Evolutionary conservation across 2,113 vertebrate species (phyloP).

Genomic region (Proterorhinus semilunaris): DNA sequence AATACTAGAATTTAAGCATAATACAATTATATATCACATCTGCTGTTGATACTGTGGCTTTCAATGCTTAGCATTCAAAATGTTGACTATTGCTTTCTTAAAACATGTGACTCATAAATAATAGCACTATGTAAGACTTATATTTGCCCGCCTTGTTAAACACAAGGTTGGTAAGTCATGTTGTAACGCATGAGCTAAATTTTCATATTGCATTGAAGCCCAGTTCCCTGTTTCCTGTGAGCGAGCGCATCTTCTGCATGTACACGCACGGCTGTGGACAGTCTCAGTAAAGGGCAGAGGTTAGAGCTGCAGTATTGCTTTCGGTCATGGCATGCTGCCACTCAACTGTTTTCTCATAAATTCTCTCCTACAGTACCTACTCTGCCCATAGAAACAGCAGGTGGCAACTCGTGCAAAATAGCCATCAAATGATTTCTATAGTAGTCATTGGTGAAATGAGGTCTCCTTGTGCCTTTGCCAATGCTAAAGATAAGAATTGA

Average conservation of each 20-base stretch:
- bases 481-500: conserved; percentile 21
- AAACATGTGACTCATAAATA: conserved; percentile 41
- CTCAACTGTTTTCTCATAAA: conserved; percentile 42
- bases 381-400: conserved; percentile 37
- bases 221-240: conserved; percentile 41
- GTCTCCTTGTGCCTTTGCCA: conserved; percentile 19
- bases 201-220: conserved; percentile 34
- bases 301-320: conserved; percentile 51
- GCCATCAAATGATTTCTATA: conserved; percentile 6
- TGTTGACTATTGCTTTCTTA: conserved; percentile 28
- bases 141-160: conserved; percentile 37
- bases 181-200: conserved; percentile 61
- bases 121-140: conserved; percentile 32
- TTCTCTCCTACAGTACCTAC: conserved; percentile 15
- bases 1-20: not conserved
- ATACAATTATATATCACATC: conserved; percentile 22
- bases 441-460: conserved; percentile 5
- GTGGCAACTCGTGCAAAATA: conserved; percentile 30
- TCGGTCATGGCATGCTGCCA: conserved; percentile 60
- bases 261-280: conserved; percentile 21
- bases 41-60: conserved; percentile 22
- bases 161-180: conserved; percentile 43
- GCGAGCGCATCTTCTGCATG: conserved; percentile 59
- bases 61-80: conserved; percentile 37
- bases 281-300: conserved; percentile 41